Base-by-base conservation (phyloP, 2,888 invertebrate genomes). In the Ectemnius continuus region DNA sequence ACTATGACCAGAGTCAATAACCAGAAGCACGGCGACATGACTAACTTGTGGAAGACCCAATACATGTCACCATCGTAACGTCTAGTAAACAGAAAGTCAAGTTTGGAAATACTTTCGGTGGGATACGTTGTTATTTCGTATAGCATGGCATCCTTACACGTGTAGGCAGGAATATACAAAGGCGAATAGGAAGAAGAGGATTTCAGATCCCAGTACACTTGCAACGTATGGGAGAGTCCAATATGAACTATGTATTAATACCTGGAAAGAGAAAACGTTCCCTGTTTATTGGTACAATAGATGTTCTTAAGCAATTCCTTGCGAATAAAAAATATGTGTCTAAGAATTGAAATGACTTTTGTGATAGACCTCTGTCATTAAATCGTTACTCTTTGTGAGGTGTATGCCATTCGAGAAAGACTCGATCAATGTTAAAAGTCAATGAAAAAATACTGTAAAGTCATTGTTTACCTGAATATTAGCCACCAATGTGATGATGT, bases 181-280 rank as follows among this genome's bases (percentile, higher is more conserved):
- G 16, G 94, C 93, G 76, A 94, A 92, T 6, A 85, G 58, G 4
- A 95, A 85, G 83, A 94, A 95, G 1, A 89, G 68, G 1, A 93
- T 20, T 76, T 95, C 91, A 0, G 95, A 94, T 2, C 93, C 82
- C 20, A 93, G 28, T 2, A 94, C 84, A 2, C 91, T 72, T 91
- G 88, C 86, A 93, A 94, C 85, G 93, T 95, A 77, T 93, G 91
- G 59, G 92, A 89, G 0, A 92, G 94, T 63, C 95, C 95, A 88
- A 93, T 94, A 77, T 91, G 92, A 90, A 93, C 93, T 90, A 89
- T 91, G 74, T 89, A 91, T 48, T 75, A 91, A 79, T 74, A 90
- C 75, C 89, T 90, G 76, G 46, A 84, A 86, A 64, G 5, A 36
- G 6, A 36, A 36, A 36, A 1, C 8, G 36, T 23, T 23, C 2